Evolutionary conservation across 2,888 invertebrate genomes (phyloP), one percentile per base, ranked within the genome.

Genomic region (Chirona hameri): DNA sequence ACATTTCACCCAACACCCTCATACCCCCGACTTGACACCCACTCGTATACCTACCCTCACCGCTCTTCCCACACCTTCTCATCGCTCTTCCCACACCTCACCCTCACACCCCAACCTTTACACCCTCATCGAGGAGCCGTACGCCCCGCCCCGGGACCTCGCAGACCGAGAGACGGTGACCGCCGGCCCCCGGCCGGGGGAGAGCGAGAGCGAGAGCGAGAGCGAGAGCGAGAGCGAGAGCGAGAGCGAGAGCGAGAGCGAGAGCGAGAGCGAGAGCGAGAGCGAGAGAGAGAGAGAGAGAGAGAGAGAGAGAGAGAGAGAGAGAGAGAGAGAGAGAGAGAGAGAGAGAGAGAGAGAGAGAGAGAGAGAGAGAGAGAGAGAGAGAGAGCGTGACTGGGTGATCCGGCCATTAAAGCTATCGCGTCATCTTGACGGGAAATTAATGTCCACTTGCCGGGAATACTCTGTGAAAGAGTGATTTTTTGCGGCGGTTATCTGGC

Each of bases 341-440:
- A 7, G 31, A 15, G 31, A 72, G 15, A n/a, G 69, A 27, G 12
- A n/a, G 29, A 7, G 31, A 15, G 31, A 72, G 15, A n/a, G 69
- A 27, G 12, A n/a, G 29, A 7, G 31, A 15, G 31, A 72, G 15
- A n/a, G n/a, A n/a, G n/a, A n/a, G n/a, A n/a, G 69, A 27, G 12
- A n/a, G 29, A 7, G 31, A 15, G 31, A 72, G 15, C 72, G 72
- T 72, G 72, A 72, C 31, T 18, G 18, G 31, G 29, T 72, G 14
- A 72, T 72, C 72, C 72, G 72, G 18, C 31, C 72, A 72, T 72
- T 72, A 72, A 31, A 18, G 29, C 27, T 72, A 72, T 72, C 72
- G 72, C 31, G 72, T 72, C 72, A 72, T 72, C 72, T 72, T 31
- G 72, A 18, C 52, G 72, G 3, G 15, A 72, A 72, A 72, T 72